These are phyloP conservation scores for Acrobasis repandana DNA, from an alignment of 2,888 invertebrate species.

Conservation along the genomic window DNA sequence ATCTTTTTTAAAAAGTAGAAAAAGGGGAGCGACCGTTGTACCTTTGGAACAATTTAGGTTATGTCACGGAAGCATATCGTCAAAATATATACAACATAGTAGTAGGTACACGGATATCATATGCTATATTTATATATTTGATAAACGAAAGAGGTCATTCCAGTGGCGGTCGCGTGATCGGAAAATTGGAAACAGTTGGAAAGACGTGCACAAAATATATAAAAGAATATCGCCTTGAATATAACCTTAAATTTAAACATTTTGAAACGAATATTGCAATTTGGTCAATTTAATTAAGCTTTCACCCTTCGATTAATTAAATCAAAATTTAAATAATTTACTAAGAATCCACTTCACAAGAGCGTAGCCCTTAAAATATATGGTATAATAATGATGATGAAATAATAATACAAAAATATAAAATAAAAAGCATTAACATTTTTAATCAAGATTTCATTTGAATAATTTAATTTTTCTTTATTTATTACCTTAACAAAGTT, in stretches of 20 bases:
- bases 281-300: too few relatives aligned
- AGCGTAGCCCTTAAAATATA: too few relatives aligned
- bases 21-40: neutral
- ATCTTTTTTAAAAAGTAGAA: neutral
- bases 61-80: neutral
- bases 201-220: constrained; percentile 19
- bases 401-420: too few relatives aligned
- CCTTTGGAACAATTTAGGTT: constrained; percentile 4
- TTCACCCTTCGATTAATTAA: too few relatives aligned
- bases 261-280: neutral
- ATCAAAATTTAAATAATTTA: too few relatives aligned
- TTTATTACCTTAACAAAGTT: too few relatives aligned
- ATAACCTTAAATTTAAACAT: neutral
- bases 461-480: too few relatives aligned
- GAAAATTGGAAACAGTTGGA: constrained; percentile 20
- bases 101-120: neutral
- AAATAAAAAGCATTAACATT: too few relatives aligned
- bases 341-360: too few relatives aligned
- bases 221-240: constrained; percentile 18
- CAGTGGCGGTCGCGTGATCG: constrained; percentile 19
- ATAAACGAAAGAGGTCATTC: constrained; percentile 36
- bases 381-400: too few relatives aligned
- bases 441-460: too few relatives aligned
- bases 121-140: constrained; percentile 10
- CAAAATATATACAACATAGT: constrained; percentile 7